Conservation (phyloP, 2,797 vertebrate genomes). For the Amphiprion clarkii region DNA sequence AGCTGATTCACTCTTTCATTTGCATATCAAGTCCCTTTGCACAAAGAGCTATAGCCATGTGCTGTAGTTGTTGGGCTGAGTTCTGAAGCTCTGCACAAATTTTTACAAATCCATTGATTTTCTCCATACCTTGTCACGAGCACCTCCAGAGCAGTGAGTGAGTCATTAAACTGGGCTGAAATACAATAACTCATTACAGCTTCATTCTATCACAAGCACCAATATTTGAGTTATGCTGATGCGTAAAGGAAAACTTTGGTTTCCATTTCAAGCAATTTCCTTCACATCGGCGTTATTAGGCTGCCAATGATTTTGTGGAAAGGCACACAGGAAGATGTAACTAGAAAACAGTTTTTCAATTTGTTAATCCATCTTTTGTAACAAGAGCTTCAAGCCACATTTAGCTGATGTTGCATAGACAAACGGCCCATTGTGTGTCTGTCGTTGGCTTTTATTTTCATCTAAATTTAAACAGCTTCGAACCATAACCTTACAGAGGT, state of each 20-base stretch:
- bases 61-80: neutral
- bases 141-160: neutral
- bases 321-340: neutral
- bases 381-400: neutral
- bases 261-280: constrained; percentile 2
- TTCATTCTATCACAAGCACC: neutral
- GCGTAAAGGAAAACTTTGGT: neutral
- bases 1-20: constrained; percentile 1
- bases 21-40: constrained; percentile 28
- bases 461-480: constrained; percentile 19
- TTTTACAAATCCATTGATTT: constrained; percentile 26
- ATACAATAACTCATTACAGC: constrained; percentile 21
- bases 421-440: constrained; percentile 32
- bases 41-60: neutral
- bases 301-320: neutral
- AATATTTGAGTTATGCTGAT: too few relatives aligned
- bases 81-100: neutral
- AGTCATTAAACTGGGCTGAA: constrained; percentile 24
- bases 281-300: neutral
- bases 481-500: neutral
- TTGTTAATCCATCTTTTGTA: neutral
- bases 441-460: neutral
- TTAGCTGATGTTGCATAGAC: constrained; percentile 39
- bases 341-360: neutral
- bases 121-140: neutral